phyloP scores from a whole-genome alignment of 2,113 vertebrate species.

The Myrmecophaga tridactyla region DNA sequence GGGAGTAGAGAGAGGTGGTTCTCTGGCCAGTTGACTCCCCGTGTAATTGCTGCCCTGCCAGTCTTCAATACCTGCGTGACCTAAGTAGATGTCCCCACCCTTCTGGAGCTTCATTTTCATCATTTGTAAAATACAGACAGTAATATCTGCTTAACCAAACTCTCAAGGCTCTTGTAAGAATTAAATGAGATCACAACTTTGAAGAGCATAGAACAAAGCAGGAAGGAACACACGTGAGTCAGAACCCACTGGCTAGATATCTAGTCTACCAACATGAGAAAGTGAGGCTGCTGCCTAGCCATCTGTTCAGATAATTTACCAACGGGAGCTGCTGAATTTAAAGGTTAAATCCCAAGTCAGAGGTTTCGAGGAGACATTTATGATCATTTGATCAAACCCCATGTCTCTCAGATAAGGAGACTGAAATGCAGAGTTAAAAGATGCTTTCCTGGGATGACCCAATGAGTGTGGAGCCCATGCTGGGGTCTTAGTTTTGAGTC shows the following conservation, averaged over 20 bases:
- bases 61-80: neutral
- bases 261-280: neutral
- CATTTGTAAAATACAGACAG: neutral
- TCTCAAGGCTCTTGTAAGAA: neutral
- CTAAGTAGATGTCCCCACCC: neutral
- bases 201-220: neutral
- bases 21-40: neutral
- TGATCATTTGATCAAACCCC: neutral
- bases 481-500: neutral
- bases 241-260: neutral
- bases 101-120: neutral
- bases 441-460: neutral
- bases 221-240: neutral
- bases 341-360: neutral
- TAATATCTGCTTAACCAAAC: neutral
- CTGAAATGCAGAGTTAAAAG: neutral
- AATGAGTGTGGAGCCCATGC: neutral
- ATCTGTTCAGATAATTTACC: neutral
- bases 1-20: neutral
- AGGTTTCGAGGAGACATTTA: neutral
- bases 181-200: neutral
- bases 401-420: neutral
- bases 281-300: neutral
- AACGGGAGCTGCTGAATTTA: neutral
- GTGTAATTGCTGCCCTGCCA: neutral